A percentile compares a stretch with the other conserved stretches of the same genome.
These are phyloP conservation scores for Sinohyriopsis cumingii DNA, from an alignment of 2,888 invertebrate species.

Conservation along the genomic window DNA sequence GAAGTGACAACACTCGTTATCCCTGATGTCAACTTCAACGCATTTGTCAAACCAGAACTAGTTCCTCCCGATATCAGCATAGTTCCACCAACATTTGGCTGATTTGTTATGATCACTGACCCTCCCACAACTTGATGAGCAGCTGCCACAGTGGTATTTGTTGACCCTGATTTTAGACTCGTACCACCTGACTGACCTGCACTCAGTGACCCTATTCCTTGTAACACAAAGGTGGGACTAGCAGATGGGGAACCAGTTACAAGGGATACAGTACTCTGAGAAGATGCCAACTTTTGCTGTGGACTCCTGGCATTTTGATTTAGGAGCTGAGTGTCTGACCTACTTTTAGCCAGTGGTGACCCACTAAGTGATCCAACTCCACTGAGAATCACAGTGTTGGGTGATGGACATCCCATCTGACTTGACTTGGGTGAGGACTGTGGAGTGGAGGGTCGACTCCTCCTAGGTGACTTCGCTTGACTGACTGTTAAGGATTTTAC, in stretches of 20 bases:
- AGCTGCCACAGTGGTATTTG: no score
- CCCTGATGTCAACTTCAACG: background rate
- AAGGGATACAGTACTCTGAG: background rate
- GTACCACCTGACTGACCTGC: conserved; percentile 4
- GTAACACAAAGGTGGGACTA: conserved; percentile 16
- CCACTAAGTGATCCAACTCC: conserved; percentile 4
- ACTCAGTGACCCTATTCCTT: conserved; percentile 27
- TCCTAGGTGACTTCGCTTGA: conserved; percentile 10
- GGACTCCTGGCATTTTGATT: background rate
- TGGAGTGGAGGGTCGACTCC: conserved; percentile 12
- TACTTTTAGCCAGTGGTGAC: background rate
- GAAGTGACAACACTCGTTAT: background rate
- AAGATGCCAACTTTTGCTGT: background rate
- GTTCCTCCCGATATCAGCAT: no score
- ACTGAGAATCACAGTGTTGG: conserved; percentile 7
- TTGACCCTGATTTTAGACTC: no score
- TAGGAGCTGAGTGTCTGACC: background rate
- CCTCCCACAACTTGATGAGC: no score
- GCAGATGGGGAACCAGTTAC: background rate
- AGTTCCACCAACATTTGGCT: no score
- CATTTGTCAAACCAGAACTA: background rate
- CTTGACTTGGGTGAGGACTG: conserved; percentile 7
- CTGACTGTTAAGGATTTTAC: background rate
- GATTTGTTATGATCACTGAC: no score
- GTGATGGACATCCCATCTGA: conserved; percentile 3